Percentiles rank a stretch among this genome's conserved stretches.
phyloP scores from a whole-genome alignment of 1,140 invertebrate genomes.

The Trinorchestia longiramus region DNA sequence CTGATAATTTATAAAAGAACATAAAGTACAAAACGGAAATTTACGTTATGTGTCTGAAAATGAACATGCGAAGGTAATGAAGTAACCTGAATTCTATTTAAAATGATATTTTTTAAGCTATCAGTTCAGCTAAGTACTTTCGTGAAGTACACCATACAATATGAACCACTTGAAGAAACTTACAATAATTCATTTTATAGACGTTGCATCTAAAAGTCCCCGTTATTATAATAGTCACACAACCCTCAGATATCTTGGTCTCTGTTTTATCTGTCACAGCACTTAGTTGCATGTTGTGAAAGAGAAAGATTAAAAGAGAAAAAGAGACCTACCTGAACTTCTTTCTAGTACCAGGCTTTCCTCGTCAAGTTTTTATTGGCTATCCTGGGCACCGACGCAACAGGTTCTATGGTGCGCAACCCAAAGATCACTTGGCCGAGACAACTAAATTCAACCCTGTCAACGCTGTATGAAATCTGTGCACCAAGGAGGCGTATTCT shows the following conservation, averaged over 20 bases:
- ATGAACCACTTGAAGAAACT: not conserved
- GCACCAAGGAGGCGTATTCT: not conserved
- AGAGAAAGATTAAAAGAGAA: not conserved
- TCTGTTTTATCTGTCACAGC: not conserved
- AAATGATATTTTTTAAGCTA: not conserved
- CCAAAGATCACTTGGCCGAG: conserved; percentile 45
- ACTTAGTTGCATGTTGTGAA: not conserved
- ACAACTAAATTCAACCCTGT: conserved; percentile 52
- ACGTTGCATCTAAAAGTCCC: not conserved
- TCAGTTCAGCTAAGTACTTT: not conserved
- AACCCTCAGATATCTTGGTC: not conserved
- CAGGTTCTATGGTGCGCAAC: conserved; percentile 36
- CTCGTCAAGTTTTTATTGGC: conserved; percentile 18
- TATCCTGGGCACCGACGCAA: conserved; percentile 11
- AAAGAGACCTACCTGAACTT: not conserved
- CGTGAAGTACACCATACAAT: not conserved
- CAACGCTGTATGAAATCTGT: conserved; percentile 37
- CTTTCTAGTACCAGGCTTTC: conserved; percentile 10
- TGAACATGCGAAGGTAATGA: not conserved
- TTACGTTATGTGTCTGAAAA: not conserved
- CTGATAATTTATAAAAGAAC: not conserved
- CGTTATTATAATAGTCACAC: not conserved
- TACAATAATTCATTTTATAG: not conserved
- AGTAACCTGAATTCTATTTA: not conserved
- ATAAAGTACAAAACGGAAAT: not conserved